phyloP scores from a whole-genome alignment of 1,140 invertebrate genomes.

The Drosophila repletoides region DNA sequence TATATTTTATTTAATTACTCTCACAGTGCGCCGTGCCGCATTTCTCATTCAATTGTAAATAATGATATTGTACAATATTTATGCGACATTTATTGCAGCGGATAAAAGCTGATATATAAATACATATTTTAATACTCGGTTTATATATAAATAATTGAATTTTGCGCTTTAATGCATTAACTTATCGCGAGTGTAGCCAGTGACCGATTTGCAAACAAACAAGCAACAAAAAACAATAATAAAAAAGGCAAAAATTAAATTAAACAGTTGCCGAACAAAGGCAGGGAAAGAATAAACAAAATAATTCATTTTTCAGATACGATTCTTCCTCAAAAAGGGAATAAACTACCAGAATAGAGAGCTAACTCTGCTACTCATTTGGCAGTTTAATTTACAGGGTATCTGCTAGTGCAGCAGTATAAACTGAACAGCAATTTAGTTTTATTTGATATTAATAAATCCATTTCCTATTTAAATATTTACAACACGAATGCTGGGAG shows the following conservation, averaged over 20 bases:
- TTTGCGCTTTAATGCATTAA: constrained; percentile 46
- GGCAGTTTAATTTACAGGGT: not conserved
- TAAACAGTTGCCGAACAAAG: constrained; percentile 30
- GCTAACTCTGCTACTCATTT: too few relatives aligned
- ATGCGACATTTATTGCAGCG: constrained; percentile 40
- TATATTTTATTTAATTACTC: constrained; percentile 74
- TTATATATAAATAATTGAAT: not conserved
- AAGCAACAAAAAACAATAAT: constrained; percentile 7
- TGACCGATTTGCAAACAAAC: constrained; percentile 30
- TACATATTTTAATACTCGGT: not conserved
- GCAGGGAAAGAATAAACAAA: constrained; percentile 5
- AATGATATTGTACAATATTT: constrained; percentile 50
- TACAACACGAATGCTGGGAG: not conserved
- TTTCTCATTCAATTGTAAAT: constrained; percentile 29
- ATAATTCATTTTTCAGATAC: too few relatives aligned
- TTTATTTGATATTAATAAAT: constrained; percentile 1
- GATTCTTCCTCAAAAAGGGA: too few relatives aligned
- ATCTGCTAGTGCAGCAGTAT: not conserved
- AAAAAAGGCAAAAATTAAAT: constrained; percentile 23
- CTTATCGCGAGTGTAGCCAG: constrained; percentile 33
- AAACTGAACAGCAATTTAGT: too few relatives aligned
- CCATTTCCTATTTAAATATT: constrained; percentile 1
- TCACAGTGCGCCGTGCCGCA: not conserved
- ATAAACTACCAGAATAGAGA: too few relatives aligned
- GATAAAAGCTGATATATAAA: constrained; percentile 2